Percentiles rank a stretch among this genome's conserved stretches.
These are phyloP conservation scores for Chascanopsetta lugubris DNA, from an alignment of 2,113 vertebrate species.

Conservation along the genomic window DNA sequence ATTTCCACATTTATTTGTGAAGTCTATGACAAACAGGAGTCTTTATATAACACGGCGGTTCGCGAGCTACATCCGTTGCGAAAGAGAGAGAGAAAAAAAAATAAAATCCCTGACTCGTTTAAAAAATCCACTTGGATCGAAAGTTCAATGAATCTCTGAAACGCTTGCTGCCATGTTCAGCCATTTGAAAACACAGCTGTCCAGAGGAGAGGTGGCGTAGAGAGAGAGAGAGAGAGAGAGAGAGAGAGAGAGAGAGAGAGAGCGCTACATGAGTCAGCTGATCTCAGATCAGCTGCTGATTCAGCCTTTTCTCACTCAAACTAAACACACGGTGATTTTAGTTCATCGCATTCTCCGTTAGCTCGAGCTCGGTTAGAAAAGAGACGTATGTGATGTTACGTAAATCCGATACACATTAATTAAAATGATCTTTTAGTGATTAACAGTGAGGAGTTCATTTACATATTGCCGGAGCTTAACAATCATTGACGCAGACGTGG, in stretches of 20 bases:
- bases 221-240: conserved; percentile 63
- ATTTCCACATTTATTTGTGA: conserved; percentile 84
- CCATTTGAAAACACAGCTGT: conserved; percentile 62
- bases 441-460: conserved; percentile 68
- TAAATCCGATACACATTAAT: conserved; percentile 77
- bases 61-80: conserved; percentile 66
- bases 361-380: conserved; percentile 56
- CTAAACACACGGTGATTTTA: conserved; percentile 65
- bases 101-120: conserved; percentile 17
- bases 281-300: conserved; percentile 70
- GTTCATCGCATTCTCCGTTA: conserved; percentile 63
- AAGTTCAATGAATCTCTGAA: conserved; percentile 16
- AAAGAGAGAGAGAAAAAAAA: conserved; percentile 25
- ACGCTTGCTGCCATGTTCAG: conserved; percentile 30
- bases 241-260: too few species aligned
- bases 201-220: conserved; percentile 64
- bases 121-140: conserved; percentile 54
- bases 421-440: conserved; percentile 75
- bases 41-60: conserved; percentile 67
- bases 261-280: too few species aligned
- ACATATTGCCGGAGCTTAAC: conserved; percentile 70
- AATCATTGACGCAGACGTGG: conserved; percentile 34
- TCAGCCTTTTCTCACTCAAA: conserved; percentile 75
- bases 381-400: conserved; percentile 44
- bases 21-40: conserved; percentile 79